phyloP scores from a whole-genome alignment of 1,140 invertebrate species.

The Apocrypta bakeri region DNA sequence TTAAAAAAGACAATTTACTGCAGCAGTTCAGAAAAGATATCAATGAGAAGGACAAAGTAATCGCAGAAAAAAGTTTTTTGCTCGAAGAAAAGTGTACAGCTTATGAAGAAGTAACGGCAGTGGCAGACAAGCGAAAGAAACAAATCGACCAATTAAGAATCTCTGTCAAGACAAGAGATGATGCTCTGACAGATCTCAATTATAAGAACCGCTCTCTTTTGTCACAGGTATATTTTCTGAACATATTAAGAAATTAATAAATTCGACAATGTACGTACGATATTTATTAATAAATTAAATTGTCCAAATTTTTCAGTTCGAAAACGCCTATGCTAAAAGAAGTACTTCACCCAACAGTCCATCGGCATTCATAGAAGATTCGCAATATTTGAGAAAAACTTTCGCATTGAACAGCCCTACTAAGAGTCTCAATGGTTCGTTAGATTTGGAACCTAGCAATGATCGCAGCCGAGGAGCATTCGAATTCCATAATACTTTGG shows the following conservation, averaged over 20 bases:
- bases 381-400: conserved; percentile 10
- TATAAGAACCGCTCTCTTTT: conserved; percentile 69
- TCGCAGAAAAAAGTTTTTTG: conserved; percentile 64
- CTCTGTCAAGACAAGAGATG: conserved; percentile 69
- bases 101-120: conserved; percentile 63
- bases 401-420: conserved; percentile 52
- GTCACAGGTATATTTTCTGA: conserved; percentile 62
- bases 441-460: conserved; percentile 59
- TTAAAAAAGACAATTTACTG: conserved; percentile 61
- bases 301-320: conserved; percentile 59
- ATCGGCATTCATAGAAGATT: conserved; percentile 53
- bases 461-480: conserved; percentile 30
- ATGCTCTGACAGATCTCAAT: conserved; percentile 68
- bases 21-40: conserved; percentile 67
- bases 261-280: too few relatives aligned
- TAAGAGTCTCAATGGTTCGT: conserved; percentile 54
- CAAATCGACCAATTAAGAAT: conserved; percentile 67
- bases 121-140: conserved; percentile 69
- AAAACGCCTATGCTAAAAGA: conserved; percentile 64
- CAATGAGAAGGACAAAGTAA: conserved; percentile 64
- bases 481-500: not conserved
- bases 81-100: conserved; percentile 65
- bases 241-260: not conserved
- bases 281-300: not conserved
- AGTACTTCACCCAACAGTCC: conserved; percentile 64